phyloP scores from a whole-genome alignment of 2,797 vertebrate genomes.

The Diplodus sargus region DNA sequence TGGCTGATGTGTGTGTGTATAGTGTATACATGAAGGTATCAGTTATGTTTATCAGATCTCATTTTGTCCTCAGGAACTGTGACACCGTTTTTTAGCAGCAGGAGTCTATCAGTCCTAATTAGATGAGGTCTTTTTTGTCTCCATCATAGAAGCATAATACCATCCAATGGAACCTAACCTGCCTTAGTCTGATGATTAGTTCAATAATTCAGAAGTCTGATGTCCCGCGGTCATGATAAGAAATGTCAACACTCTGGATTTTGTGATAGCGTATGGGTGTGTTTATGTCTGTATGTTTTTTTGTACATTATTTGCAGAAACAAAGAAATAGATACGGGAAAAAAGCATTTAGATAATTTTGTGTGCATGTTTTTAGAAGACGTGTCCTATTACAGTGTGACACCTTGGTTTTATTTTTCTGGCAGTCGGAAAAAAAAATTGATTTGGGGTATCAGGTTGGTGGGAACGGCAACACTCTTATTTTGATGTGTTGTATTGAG shows the following conservation, averaged over 20 bases:
- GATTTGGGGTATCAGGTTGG: background rate
- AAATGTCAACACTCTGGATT: constrained; percentile 13
- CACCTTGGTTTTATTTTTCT: background rate
- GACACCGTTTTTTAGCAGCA: background rate
- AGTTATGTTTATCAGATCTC: background rate
- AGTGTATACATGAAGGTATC: background rate
- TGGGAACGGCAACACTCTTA: background rate
- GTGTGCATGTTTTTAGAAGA: background rate
- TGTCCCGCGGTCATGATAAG: constrained; percentile 40
- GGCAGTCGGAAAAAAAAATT: background rate
- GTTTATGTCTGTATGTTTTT: background rate
- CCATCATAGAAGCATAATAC: constrained; percentile 41
- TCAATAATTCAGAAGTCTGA: constrained; percentile 77
- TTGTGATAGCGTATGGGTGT: background rate
- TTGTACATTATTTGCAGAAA: background rate
- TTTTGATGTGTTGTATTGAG: background rate
- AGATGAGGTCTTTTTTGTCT: constrained; percentile 11
- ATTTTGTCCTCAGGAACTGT: constrained; percentile 1
- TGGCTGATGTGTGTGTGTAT: too few species aligned
- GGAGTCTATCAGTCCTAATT: constrained; percentile 11
- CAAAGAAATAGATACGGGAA: background rate
- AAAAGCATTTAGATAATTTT: background rate
- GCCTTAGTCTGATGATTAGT: constrained; percentile 59
- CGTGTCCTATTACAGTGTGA: background rate
- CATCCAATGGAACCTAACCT: constrained; percentile 57